A percentile compares a stretch with the other conserved stretches of the same genome.
Conservation (phyloP, 2,113 vertebrate species). For the Strix aluco region DNA sequence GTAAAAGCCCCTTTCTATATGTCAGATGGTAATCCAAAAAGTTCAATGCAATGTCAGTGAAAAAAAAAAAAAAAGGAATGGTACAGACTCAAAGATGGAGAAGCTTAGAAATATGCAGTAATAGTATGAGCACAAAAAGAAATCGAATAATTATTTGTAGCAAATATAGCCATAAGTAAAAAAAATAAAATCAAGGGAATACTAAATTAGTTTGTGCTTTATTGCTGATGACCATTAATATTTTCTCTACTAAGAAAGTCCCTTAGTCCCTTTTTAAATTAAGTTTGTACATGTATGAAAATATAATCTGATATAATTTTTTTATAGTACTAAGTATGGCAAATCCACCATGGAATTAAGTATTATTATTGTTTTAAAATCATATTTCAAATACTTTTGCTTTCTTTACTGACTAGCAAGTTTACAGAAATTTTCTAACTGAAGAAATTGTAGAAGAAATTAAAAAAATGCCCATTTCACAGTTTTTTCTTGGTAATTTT, state of each 20-base stretch:
- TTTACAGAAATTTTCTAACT: neutral
- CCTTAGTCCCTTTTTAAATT: neutral
- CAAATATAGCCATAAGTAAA: neutral
- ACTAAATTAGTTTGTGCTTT: neutral
- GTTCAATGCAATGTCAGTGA: neutral
- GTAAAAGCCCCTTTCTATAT: neutral
- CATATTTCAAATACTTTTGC: neutral
- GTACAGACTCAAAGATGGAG: neutral
- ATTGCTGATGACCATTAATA: neutral
- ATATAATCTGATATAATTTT: neutral
- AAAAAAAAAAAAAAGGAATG: neutral
- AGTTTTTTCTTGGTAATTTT: neutral
- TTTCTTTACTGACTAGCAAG: neutral
- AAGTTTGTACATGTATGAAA: neutral
- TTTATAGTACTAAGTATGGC: neutral
- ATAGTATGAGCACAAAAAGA: neutral
- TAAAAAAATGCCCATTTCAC: neutral
- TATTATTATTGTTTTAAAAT: neutral
- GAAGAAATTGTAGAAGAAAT: neutral
- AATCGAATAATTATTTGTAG: neutral
- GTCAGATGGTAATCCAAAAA: neutral
- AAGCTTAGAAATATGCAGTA: neutral
- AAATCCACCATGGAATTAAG: neutral
- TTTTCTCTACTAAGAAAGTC: neutral
- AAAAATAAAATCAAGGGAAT: neutral